Conservation (phyloP, 2,797 vertebrate genomes). For the Mormyrus proboscirostris region DNA sequence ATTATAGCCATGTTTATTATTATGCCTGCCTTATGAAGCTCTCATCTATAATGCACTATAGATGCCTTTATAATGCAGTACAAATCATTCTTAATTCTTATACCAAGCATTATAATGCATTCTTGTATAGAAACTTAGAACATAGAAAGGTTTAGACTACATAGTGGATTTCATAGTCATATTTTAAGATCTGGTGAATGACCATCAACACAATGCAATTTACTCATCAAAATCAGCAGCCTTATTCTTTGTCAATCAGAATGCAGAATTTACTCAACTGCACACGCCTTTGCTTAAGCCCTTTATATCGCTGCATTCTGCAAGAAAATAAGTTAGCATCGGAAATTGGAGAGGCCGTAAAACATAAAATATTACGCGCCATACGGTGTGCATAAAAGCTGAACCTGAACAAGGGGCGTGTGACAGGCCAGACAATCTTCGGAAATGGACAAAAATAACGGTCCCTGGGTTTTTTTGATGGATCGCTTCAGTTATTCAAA, state of each 20-base stretch:
- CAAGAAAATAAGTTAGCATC: not conserved
- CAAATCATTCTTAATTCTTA: not conserved
- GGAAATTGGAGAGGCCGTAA: not conserved
- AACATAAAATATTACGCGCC: not conserved
- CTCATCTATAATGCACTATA: not conserved
- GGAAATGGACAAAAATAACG: constrained; percentile 2
- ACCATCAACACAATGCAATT: not conserved
- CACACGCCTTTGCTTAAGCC: not conserved
- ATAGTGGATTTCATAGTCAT: not conserved
- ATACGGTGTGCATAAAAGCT: not conserved
- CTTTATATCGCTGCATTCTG: not conserved
- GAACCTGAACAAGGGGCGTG: not conserved
- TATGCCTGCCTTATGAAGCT: not conserved
- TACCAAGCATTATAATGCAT: not conserved
- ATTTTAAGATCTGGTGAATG: not conserved
- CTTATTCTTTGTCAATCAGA: not conserved
- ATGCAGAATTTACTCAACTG: not conserved
- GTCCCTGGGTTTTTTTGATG: not conserved
- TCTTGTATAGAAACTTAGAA: not conserved
- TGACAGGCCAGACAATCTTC: not conserved
- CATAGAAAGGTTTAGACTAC: not conserved
- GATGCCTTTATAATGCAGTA: not conserved
- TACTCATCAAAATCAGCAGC: not conserved
- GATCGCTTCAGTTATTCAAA: not conserved
- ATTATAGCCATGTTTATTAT: not conserved